These are phyloP conservation scores for Aethina tumida DNA, from an alignment of 1,140 invertebrate species.

Conservation along the genomic window DNA sequence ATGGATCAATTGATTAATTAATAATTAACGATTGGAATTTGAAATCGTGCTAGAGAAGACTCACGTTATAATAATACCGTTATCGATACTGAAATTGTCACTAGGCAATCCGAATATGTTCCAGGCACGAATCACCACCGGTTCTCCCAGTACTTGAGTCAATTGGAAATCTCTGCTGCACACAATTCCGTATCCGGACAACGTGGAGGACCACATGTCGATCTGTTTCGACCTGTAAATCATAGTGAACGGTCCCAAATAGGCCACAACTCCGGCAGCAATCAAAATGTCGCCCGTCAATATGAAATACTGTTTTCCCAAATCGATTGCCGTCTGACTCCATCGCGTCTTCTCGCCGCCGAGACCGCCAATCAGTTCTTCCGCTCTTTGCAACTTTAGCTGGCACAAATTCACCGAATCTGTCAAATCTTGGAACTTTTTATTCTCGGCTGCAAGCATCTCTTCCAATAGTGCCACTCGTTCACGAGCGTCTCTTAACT, in stretches of 20 bases:
- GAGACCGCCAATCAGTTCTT: slow-evolving; percentile 81
- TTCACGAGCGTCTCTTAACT: slow-evolving; percentile 59
- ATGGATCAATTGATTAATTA: slow-evolving; percentile 9
- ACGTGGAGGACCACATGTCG: slow-evolving; percentile 59
- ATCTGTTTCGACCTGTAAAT: slow-evolving; percentile 62
- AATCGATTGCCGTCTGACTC: slow-evolving; percentile 62
- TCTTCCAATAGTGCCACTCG: slow-evolving; percentile 56
- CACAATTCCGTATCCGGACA: slow-evolving; percentile 56
- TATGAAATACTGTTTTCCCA: slow-evolving; percentile 59
- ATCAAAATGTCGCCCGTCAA: slow-evolving; percentile 73
- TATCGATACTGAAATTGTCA: slow-evolving; percentile 85
- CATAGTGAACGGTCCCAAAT: slow-evolving; percentile 83
- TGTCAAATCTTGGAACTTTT: slow-evolving; percentile 53
- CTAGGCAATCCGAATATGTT: slow-evolving; percentile 82
- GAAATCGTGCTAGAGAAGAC: slow-evolving; percentile 12
- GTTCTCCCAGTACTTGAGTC: slow-evolving; percentile 67
- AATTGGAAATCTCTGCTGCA: slow-evolving; percentile 66
- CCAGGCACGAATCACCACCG: slow-evolving; percentile 83
- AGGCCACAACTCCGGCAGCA: slow-evolving; percentile 80
- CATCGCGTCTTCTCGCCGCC: slow-evolving; percentile 76
- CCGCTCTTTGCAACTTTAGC: slow-evolving; percentile 82
- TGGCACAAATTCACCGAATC: slow-evolving; percentile 80
- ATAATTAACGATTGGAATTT: neutral
- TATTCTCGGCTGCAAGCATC: slow-evolving; percentile 48
- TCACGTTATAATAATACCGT: slow-evolving; percentile 80